A percentile compares a stretch with the other conserved stretches of the same genome.
Conservation (phyloP, 1,140 invertebrate genomes). For the Planococcus citri region DNA sequence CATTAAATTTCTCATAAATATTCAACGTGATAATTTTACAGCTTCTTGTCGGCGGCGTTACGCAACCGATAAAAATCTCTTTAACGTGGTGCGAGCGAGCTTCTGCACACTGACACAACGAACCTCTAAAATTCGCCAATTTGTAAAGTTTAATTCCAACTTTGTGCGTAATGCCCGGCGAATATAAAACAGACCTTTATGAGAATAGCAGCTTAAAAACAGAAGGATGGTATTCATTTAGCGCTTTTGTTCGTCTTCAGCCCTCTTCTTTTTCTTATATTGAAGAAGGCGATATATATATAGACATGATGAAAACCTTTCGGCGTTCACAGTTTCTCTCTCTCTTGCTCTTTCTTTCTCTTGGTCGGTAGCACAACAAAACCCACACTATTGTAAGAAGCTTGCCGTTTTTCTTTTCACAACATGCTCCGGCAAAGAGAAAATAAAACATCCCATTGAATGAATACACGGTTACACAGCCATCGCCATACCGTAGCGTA, state of each 20-base stretch:
- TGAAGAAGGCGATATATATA: neutral
- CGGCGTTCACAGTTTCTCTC: neutral
- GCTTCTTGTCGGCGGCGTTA: neutral
- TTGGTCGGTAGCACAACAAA: neutral
- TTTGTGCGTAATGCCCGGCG: neutral
- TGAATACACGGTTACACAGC: conserved; percentile 6
- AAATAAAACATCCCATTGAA: conserved; percentile 8
- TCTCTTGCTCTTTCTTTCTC: too few species aligned
- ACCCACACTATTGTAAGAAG: neutral
- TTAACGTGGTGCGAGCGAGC: too few species aligned
- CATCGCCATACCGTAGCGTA: too few species aligned
- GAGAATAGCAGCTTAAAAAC: conserved; percentile 7
- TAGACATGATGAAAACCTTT: neutral
- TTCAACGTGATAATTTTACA: neutral
- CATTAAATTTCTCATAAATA: conserved; percentile 1
- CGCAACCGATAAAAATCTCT: neutral
- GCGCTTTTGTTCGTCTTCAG: neutral
- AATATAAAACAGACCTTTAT: neutral
- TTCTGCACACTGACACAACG: too few species aligned
- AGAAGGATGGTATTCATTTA: neutral
- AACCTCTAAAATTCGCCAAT: neutral
- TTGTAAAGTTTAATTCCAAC: neutral
- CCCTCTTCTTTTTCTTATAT: neutral
- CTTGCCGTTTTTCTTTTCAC: neutral
- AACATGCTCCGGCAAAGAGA: neutral